Evolutionary conservation across 2,888 invertebrate genomes (phyloP).

Genomic region (Notodonta dromedarius): DNA sequence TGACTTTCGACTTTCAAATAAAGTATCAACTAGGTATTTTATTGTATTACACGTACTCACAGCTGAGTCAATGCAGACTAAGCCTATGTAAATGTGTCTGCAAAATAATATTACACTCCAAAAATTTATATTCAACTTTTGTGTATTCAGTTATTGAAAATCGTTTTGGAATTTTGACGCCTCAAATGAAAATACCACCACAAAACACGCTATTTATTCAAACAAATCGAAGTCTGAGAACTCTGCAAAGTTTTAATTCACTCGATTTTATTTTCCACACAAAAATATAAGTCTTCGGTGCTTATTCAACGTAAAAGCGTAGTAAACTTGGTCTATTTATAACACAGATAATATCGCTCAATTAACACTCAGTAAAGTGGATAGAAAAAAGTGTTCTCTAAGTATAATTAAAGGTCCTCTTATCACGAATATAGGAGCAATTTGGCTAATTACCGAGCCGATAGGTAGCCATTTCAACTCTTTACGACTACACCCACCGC

Average conservation of each 20-base stretch:
- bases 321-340: slow-evolving; percentile 25
- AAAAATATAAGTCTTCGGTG: slow-evolving; percentile 22
- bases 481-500: slow-evolving; percentile 74
- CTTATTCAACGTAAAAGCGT: slow-evolving; percentile 11
- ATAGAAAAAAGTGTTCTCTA: slow-evolving; percentile 46
- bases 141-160: slow-evolving; percentile 4
- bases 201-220: slow-evolving; percentile 27
- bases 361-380: slow-evolving; percentile 59
- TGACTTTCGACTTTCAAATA: slow-evolving; percentile 4
- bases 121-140: neutral
- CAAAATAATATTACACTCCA: neutral
- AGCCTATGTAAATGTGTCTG: neutral
- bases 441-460: slow-evolving; percentile 75
- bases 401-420: slow-evolving; percentile 61
- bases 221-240: slow-evolving; percentile 29
- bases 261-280: slow-evolving; percentile 16
- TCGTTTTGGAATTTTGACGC: slow-evolving; percentile 1
- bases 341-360: slow-evolving; percentile 32
- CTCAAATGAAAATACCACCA: neutral
- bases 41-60: neutral
- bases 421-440: slow-evolving; percentile 66
- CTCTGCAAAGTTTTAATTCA: slow-evolving; percentile 27
- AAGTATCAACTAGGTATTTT: neutral
- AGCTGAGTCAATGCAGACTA: neutral
- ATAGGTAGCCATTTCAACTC: slow-evolving; percentile 79